Conservation (phyloP, 2,888 invertebrate genomes). For the Pandemis heparana region DNA sequence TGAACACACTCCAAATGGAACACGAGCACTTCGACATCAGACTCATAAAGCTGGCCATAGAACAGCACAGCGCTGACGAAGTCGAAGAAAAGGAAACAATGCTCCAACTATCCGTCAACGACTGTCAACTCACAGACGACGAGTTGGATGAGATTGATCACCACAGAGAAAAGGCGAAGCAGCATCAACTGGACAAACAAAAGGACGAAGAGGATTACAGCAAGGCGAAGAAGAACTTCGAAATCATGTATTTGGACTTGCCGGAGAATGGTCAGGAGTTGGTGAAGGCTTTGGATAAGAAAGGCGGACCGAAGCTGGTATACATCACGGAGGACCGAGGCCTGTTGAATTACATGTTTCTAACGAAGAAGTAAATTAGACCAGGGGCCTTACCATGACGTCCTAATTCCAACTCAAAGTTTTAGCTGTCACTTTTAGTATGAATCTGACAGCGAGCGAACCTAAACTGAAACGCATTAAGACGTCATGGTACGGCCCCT, state of each 20-base stretch:
- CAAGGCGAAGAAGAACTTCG: neutral
- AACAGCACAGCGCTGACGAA: conserved; percentile 29
- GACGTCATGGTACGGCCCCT: no score
- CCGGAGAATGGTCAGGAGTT: conserved; percentile 28
- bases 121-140: conserved; percentile 20
- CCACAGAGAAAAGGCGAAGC: conserved; percentile 19
- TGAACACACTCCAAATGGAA: conserved; percentile 15
- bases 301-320: conserved; percentile 1
- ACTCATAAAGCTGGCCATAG: conserved; percentile 32
- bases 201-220: neutral
- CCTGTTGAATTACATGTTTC: conserved; percentile 23
- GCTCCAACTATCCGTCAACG: conserved; percentile 32
- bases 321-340: conserved; percentile 26
- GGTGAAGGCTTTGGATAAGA: conserved; percentile 4
- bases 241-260: conserved; percentile 25
- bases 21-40: conserved; percentile 31
- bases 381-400: no score
- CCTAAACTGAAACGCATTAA: no score
- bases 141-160: conserved; percentile 28
- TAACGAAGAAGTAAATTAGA: conserved; percentile 7
- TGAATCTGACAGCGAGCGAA: no score
- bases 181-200: neutral
- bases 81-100: conserved; percentile 33
- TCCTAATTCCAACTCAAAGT: no score
- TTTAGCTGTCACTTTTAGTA: no score